These are phyloP conservation scores for Oryzias woworae DNA, from an alignment of 2,113 vertebrate species.

Conservation along the genomic window DNA sequence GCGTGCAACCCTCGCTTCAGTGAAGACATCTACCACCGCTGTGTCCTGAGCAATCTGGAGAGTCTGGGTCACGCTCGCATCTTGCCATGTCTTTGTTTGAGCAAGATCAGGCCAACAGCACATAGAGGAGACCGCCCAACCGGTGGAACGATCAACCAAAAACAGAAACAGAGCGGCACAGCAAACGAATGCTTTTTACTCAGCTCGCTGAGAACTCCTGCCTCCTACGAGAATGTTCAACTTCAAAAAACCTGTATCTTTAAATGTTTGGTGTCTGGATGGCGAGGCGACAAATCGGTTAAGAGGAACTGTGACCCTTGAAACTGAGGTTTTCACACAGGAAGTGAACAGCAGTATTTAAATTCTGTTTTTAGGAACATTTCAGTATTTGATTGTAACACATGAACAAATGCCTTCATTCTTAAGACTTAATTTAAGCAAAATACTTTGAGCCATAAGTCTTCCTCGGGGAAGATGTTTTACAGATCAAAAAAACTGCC, in stretches of 20 bases:
- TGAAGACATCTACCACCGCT: conserved; percentile 93
- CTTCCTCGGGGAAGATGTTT: conserved; percentile 39
- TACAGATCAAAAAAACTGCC: conserved; percentile 44
- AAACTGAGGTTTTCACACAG: background rate
- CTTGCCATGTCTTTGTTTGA: conserved; percentile 92
- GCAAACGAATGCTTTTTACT: background rate
- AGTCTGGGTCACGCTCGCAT: conserved; percentile 87
- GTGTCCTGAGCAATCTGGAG: conserved; percentile 92
- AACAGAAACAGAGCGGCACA: background rate
- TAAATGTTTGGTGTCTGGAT: conserved; percentile 25
- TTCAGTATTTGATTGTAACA: conserved; percentile 5
- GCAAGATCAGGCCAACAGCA: conserved; percentile 96
- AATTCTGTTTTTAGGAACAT: background rate
- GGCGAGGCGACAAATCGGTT: background rate
- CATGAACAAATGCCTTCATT: conserved; percentile 38
- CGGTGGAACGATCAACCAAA: background rate
- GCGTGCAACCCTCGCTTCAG: conserved; percentile 90
- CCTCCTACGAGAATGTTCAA: background rate
- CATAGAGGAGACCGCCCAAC: conserved; percentile 62
- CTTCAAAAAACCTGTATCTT: conserved; percentile 2
- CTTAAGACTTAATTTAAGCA: conserved; percentile 8
- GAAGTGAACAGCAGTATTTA: conserved; percentile 32
- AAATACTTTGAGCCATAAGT: conserved; percentile 43
- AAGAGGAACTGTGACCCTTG: conserved; percentile 28
- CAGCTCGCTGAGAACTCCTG: conserved; percentile 5